Evolutionary conservation across 2,888 invertebrate species (phyloP).

Genomic region (Synergus itoensis): DNA sequence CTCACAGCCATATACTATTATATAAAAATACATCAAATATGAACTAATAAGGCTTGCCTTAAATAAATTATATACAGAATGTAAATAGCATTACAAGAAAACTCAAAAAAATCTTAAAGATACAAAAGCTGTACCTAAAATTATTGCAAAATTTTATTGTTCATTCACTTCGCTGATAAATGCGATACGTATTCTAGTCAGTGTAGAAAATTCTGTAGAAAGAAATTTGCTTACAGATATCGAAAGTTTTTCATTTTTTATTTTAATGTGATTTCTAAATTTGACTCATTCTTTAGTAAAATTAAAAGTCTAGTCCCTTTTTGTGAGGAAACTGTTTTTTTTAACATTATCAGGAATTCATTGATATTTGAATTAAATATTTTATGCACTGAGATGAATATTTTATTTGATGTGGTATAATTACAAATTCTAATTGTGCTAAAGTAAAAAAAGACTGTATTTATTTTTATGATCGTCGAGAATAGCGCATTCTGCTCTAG

Average conservation of each 20-base stretch:
- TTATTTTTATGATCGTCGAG: slow-evolving; percentile 5
- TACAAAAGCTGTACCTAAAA: slow-evolving; percentile 10
- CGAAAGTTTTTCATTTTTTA: background rate
- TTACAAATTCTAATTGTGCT: background rate
- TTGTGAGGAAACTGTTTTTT: background rate
- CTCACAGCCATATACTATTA: slow-evolving; percentile 38
- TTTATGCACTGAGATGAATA: background rate
- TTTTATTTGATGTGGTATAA: background rate
- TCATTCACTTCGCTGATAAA: background rate
- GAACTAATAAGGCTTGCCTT: background rate
- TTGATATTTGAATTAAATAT: background rate
- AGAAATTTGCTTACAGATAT: background rate
- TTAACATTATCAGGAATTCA: background rate
- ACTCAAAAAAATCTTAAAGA: background rate
- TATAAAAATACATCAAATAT: background rate
- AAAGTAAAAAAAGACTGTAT: slow-evolving; percentile 8
- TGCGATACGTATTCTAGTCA: slow-evolving; percentile 25
- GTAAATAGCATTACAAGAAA: slow-evolving; percentile 15
- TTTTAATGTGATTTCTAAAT: background rate
- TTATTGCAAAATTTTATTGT: background rate
- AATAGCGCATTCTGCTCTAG: background rate
- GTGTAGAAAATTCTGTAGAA: background rate
- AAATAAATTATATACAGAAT: slow-evolving; percentile 4
- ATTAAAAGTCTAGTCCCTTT: background rate
- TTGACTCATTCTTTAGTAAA: too few relatives aligned